Percentiles rank a stretch among this genome's conserved stretches.
These are phyloP conservation scores for Bursaphelenchus okinawaensis DNA, from an alignment of 2,888 invertebrate species.

Conservation along the genomic window DNA sequence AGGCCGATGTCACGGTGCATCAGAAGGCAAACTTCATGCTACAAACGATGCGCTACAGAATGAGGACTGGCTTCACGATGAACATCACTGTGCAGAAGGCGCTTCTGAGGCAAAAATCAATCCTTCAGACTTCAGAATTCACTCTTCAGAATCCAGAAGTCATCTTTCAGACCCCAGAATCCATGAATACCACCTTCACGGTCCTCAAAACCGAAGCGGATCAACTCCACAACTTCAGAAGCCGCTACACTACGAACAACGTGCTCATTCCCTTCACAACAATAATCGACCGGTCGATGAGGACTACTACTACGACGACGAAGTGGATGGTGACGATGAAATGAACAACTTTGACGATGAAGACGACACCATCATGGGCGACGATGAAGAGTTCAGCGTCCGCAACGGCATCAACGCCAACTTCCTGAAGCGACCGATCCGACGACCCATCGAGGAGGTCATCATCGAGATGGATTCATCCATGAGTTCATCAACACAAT, in stretches of 20 bases:
- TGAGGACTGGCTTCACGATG: no score
- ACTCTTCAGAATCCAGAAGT: no score
- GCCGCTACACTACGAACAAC: neutral
- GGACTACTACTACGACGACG: neutral
- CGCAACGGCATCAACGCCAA: neutral
- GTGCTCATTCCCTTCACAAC: neutral
- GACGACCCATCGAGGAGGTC: conserved; percentile 3
- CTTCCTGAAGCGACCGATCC: neutral
- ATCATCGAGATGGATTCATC: conserved; percentile 11
- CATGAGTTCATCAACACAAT: conserved; percentile 12
- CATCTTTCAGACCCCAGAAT: no score
- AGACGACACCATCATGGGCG: conserved; percentile 10
- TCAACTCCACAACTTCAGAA: no score
- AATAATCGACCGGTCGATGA: neutral
- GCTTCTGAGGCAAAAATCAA: no score
- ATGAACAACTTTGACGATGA: neutral
- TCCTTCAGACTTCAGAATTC: no score
- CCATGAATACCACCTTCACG: no score
- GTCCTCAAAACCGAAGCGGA: no score
- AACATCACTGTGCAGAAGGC: no score
- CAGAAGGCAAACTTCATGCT: no score
- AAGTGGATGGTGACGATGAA: conserved; percentile 25
- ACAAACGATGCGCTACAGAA: no score
- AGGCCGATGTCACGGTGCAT: no score
- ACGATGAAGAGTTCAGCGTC: conserved; percentile 23